A percentile compares a stretch with the other conserved stretches of the same genome.
Evolutionary conservation across 2,797 vertebrate species (phyloP).

Genomic region (Tragelaphus eurycerus): DNA sequence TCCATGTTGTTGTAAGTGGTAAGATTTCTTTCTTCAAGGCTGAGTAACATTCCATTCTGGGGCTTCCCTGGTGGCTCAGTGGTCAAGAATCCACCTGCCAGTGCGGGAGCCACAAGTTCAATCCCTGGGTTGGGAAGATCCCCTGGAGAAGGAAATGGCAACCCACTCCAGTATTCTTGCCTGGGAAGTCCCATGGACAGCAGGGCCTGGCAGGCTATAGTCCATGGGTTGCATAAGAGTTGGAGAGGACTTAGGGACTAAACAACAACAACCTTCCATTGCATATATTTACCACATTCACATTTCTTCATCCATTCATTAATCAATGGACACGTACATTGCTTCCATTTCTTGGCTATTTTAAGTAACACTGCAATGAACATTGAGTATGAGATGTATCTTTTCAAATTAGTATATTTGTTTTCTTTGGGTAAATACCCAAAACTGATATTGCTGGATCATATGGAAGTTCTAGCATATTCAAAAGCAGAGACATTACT

Average conservation of each 20-base stretch:
- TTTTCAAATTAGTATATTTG: background rate
- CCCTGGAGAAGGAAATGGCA: too few relatives aligned
- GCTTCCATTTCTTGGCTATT: background rate
- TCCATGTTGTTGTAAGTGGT: background rate
- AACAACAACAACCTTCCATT: background rate
- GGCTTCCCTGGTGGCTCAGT: too few relatives aligned
- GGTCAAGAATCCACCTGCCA: too few relatives aligned
- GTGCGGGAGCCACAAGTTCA: too few relatives aligned
- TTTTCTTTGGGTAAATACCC: background rate
- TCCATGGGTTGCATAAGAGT: too few relatives aligned
- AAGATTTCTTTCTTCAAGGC: background rate
- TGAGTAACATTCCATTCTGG: background rate
- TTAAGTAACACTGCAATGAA: background rate
- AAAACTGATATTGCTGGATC: background rate
- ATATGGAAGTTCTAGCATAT: background rate
- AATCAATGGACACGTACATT: background rate
- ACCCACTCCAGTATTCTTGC: too few relatives aligned
- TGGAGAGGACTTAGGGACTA: too few relatives aligned
- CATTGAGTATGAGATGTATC: background rate
- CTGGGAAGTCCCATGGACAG: too few relatives aligned
- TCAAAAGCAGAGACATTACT: too few relatives aligned
- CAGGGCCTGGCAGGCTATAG: too few relatives aligned
- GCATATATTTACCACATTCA: background rate
- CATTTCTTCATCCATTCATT: background rate
- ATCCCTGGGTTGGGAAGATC: too few relatives aligned